These are phyloP conservation scores for Hybos culiciformis DNA, from an alignment of 2,888 invertebrate species.

Conservation along the genomic window DNA sequence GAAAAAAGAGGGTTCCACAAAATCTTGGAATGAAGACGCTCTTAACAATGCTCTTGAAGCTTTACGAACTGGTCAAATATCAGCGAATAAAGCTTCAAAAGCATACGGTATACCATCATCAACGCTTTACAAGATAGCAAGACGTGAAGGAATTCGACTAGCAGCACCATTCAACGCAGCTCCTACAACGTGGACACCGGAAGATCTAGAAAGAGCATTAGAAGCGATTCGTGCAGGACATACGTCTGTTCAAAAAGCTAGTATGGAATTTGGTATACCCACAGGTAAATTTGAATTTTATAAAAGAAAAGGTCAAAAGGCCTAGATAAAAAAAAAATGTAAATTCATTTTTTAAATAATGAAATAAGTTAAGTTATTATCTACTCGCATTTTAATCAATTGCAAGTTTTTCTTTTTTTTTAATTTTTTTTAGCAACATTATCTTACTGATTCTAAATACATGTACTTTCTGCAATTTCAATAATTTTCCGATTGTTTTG, in stretches of 20 bases:
- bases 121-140: constrained; percentile 81
- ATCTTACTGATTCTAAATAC: no score
- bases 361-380: background rate
- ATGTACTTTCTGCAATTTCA: no score
- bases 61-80: constrained; percentile 68
- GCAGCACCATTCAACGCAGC: constrained; percentile 85
- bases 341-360: background rate
- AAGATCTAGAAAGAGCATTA: constrained; percentile 68
- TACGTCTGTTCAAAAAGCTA: constrained; percentile 73
- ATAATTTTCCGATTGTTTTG: no score
- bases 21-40: constrained; percentile 79
- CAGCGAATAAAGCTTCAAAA: constrained; percentile 84
- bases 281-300: constrained; percentile 43
- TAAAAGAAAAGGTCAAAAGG: no score
- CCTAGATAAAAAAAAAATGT: background rate
- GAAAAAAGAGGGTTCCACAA: constrained; percentile 75
- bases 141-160: constrained; percentile 75
- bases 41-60: constrained; percentile 71
- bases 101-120: constrained; percentile 84
- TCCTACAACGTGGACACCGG: constrained; percentile 75
- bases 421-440: no score
- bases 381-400: no score
- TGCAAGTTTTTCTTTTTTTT: no score
- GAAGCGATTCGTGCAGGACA: constrained; percentile 68
- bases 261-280: constrained; percentile 75